These are phyloP conservation scores for Neolamprologus sp. DNA, from an alignment of 2,113 vertebrate genomes.

Conservation along the genomic window DNA sequence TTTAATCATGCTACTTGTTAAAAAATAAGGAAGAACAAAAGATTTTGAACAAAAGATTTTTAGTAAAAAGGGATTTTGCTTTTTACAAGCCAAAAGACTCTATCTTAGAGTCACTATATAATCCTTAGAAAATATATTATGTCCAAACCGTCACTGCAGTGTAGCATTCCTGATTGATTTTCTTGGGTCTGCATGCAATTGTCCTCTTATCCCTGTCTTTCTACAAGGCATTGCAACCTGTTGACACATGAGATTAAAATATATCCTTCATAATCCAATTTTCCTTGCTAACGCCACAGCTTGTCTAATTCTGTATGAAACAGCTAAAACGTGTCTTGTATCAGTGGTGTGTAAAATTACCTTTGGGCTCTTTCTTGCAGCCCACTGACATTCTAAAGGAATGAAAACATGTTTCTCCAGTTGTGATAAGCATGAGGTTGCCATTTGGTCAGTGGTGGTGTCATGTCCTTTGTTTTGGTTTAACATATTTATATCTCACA, in stretches of 20 bases:
- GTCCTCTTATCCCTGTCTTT: slow-evolving; percentile 9
- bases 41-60: background rate
- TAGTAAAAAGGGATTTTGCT: background rate
- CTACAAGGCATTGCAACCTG: slow-evolving; percentile 37
- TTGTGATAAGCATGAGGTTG: background rate
- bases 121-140: slow-evolving; percentile 16
- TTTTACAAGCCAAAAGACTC: background rate
- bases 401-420: background rate
- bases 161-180: slow-evolving; percentile 3
- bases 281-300: slow-evolving; percentile 15
- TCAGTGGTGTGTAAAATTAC: slow-evolving; percentile 48
- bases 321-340: slow-evolving; percentile 17
- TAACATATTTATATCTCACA: background rate
- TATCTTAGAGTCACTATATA: background rate
- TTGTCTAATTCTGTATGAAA: slow-evolving; percentile 40
- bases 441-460: background rate
- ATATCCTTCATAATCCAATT: slow-evolving; percentile 47
- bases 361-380: background rate
- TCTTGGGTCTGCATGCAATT: background rate
- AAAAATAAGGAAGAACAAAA: background rate
- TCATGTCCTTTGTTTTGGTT: background rate
- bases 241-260: slow-evolving; percentile 52
- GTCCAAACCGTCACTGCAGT: background rate
- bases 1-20: background rate
- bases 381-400: background rate